Evolutionary conservation across 2,888 invertebrate genomes (phyloP), one percentile per base, ranked within the genome.

Genomic region (Drosophila putrida): DNA sequence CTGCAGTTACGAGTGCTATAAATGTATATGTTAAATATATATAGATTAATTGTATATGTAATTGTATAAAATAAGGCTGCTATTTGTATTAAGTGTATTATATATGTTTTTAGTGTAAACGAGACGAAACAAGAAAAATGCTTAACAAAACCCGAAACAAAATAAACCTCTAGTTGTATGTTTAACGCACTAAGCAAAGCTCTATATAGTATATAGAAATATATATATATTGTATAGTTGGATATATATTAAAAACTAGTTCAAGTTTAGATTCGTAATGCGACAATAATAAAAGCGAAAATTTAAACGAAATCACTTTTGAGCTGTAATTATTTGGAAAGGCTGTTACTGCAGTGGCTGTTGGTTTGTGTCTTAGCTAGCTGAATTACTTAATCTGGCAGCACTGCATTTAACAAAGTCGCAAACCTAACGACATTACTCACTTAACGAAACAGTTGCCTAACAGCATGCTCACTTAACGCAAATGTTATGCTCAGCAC

Each of bases 281-380:
- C 82, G 89, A 86, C 89, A 86, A 86, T 89, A 86, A 89, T 81
- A 85, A 85, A 89, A 75, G 66, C 83, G 69, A 78, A 86, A 82
- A 89, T 64, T 87, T 84, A 57, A 60, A 55, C 38, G 46, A 57
- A 47, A 4, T 10, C 9, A 5, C n/a, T 43, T 4, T 13, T 27
- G 5, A 20, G 6, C 36, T 36, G 6, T 0, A 11, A 13, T 6
- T 51, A 11, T 58, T 58, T 58, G 13, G 5, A 47, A 47, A n/a
- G 10, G 9, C 2, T 20, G 41, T 25, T 39, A 10, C 33, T 6
- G 3, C 2, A 9, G 25, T 2, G 10, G 35, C n/a, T 8, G 1
- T 3, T 9, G 58, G 49, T 4, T 28, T 28, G 38, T 46, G 46
- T 54, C 55, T 49, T 9, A n/a, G 10, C 39, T 62, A 49, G 6